Percentiles rank a stretch among this genome's conserved stretches.
Evolutionary conservation across 2,113 vertebrate species (phyloP).

Genomic region (Platysternon megacephalum): DNA sequence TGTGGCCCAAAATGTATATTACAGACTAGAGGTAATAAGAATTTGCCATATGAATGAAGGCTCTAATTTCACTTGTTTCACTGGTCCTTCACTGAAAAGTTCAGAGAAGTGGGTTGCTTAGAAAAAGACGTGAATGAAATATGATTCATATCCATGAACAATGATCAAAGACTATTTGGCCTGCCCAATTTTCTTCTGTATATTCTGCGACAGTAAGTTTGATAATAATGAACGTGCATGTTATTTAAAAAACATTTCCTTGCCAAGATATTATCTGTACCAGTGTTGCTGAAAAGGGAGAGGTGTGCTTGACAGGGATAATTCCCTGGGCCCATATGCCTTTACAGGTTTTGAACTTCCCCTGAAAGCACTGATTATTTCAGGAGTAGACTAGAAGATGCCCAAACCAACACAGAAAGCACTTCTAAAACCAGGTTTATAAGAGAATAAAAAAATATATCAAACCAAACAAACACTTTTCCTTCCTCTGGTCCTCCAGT

Average conservation of each 20-base stretch:
- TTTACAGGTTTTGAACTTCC: background rate
- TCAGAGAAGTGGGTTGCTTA: constrained; percentile 27
- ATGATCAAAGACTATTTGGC: constrained; percentile 1
- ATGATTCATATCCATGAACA: constrained; percentile 27
- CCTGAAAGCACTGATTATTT: background rate
- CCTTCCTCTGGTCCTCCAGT: background rate
- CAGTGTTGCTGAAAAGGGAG: background rate
- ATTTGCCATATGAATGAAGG: constrained; percentile 16
- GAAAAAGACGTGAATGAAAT: constrained; percentile 24
- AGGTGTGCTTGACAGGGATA: background rate
- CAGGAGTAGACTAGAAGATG: background rate
- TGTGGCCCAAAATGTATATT: background rate
- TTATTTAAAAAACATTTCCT: background rate
- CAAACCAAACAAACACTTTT: background rate
- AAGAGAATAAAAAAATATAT: background rate
- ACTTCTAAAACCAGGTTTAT: background rate
- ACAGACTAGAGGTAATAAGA: background rate
- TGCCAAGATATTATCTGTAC: background rate
- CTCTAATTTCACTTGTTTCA: constrained; percentile 18
- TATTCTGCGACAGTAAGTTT: background rate
- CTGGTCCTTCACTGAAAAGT: constrained; percentile 22
- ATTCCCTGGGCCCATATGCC: background rate
- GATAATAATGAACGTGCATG: background rate
- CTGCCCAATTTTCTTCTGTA: background rate
- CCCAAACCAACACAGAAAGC: background rate